phyloP scores from a whole-genome alignment of 2,113 vertebrate genomes.

The Cichladusa arquata region DNA sequence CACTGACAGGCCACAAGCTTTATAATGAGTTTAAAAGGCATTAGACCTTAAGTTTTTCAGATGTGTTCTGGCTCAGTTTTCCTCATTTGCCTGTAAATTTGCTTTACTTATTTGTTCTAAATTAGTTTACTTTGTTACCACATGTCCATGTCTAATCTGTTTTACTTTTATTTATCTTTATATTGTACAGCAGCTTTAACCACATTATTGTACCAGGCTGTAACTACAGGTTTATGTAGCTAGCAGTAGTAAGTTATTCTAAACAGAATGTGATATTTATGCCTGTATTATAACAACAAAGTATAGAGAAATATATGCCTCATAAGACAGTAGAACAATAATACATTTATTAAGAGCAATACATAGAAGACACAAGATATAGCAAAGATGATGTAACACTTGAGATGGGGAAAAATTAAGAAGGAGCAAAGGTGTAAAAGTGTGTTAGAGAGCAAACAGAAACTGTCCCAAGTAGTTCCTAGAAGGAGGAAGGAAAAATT shows the following conservation, averaged over 20 bases:
- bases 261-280: background rate
- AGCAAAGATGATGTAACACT: background rate
- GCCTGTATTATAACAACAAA: background rate
- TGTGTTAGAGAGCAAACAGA: background rate
- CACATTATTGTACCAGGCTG: too few species aligned
- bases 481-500: background rate
- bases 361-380: background rate
- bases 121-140: background rate
- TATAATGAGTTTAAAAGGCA: background rate
- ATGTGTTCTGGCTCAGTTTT: background rate
- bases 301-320: background rate
- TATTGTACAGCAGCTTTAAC: background rate
- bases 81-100: background rate
- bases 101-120: background rate
- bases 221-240: background rate
- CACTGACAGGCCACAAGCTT: background rate
- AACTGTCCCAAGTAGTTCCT: background rate
- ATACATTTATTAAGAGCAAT: background rate
- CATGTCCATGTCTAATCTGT: fast-evolving
- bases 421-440: background rate
- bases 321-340: background rate
- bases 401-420: background rate
- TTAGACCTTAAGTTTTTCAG: background rate
- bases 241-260: background rate
- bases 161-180: background rate